Percentiles rank a stretch among this genome's conserved stretches.
Evolutionary conservation across 2,113 vertebrate genomes (phyloP).

Genomic region (Malurus elegans): DNA sequence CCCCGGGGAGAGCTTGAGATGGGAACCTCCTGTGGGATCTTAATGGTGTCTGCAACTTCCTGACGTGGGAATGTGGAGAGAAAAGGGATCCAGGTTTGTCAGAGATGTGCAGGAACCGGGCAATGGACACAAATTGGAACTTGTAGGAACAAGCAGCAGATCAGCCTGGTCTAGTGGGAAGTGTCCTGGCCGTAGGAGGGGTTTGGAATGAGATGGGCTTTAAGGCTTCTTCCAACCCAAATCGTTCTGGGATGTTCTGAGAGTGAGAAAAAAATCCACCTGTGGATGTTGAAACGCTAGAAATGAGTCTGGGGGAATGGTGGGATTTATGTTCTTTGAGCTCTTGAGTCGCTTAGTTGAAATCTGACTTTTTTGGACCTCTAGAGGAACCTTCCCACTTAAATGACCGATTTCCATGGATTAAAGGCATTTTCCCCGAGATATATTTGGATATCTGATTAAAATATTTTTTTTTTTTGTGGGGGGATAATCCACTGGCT

Average conservation of each 20-base stretch:
- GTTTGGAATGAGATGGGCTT: rapidly evolving
- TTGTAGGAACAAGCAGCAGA: not conserved
- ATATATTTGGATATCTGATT: not conserved
- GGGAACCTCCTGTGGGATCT: not conserved
- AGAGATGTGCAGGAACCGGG: not conserved
- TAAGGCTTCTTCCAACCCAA: not conserved
- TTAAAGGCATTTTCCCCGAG: not conserved
- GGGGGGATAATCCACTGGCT: not conserved
- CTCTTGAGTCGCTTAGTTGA: not conserved
- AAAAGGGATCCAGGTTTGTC: not conserved
- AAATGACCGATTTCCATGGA: not conserved
- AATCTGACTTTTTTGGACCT: not conserved
- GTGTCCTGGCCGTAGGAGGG: not conserved
- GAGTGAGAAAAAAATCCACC: not conserved
- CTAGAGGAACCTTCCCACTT: not conserved
- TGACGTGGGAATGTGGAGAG: not conserved
- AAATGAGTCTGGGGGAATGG: not conserved
- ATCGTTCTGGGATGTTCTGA: not conserved
- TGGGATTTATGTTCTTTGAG: not conserved
- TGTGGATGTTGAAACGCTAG: not conserved
- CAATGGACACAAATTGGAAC: not conserved
- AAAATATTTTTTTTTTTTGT: no score
- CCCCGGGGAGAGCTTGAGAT: not conserved
- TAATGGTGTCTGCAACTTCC: not conserved
- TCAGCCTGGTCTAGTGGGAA: not conserved